A percentile compares a stretch with the other conserved stretches of the same genome.
Evolutionary conservation across 92 coral and sea anemone species (phyloP).

Genomic region (Phenganax stokvisi): DNA sequence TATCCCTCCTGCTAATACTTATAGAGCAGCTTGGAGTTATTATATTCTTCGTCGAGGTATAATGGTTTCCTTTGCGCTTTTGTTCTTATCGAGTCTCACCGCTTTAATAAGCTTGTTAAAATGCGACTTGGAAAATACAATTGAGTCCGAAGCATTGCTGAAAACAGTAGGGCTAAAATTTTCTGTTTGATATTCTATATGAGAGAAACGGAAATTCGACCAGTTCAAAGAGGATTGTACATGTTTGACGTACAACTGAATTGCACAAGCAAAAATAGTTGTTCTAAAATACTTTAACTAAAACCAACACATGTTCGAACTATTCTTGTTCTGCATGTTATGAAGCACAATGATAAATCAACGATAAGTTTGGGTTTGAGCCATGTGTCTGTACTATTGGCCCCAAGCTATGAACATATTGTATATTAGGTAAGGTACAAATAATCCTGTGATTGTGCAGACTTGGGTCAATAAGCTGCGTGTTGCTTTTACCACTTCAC

Average conservation of each 20-base stretch:
- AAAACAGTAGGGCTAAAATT: no score
- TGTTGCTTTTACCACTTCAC: no score
- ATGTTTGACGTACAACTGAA: no score
- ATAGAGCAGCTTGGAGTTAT: slow-evolving; percentile 38
- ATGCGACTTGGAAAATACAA: not conserved
- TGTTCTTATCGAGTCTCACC: not conserved
- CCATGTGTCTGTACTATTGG: not conserved
- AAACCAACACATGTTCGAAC: not conserved
- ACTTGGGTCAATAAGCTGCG: no score
- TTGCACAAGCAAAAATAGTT: no score
- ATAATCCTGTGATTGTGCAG: no score
- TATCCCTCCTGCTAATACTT: slow-evolving; percentile 20
- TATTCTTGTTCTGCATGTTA: not conserved
- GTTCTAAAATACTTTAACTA: no score
- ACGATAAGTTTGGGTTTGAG: no score
- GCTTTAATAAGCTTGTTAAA: slow-evolving; percentile 8
- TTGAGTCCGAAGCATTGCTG: no score
- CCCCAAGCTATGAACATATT: not conserved
- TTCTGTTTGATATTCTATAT: no score
- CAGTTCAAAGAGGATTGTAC: no score
- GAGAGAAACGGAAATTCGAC: no score
- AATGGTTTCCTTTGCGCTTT: not conserved
- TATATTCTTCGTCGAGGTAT: slow-evolving; percentile 5
- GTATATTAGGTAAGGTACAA: not conserved
- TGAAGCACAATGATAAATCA: not conserved